Evolutionary conservation across 2,113 vertebrate species (phyloP), one percentile per base, ranked within the genome.

Genomic region (Chrysochloris asiatica): DNA sequence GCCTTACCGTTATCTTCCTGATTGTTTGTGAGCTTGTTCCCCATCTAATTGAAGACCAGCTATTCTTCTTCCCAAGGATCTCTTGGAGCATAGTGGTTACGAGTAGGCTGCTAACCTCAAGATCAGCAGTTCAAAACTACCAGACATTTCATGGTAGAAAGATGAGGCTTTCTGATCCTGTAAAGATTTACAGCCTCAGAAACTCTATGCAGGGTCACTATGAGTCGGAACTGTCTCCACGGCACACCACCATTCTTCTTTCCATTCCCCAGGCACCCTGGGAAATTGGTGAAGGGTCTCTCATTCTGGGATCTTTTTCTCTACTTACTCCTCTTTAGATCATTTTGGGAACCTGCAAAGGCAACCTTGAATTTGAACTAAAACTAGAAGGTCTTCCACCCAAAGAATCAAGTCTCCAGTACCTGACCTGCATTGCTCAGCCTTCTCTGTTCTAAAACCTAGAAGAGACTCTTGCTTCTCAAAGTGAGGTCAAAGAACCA

Each of bases 291-390:
- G 3, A 72, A 50, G 19, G 14, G 3, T 59, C 69, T 22, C 28
- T 52, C 65, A 52, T 54, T 78, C 86, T 59, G 28, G 22, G 38
- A 47, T 9, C 14, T 11, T 13, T 65, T 78, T 63, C 36, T 16
- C 16, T 85, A 16, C 26, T n/a, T n/a, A n/a, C 41, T 54, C 56
- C 79, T 82, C 52, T 47, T 61, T 16, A 69, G 71, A 65, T 82
- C 30, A 30, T 82, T 85, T 73, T 67, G 43, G 36, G 28, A 88
- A 50, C 30, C 43, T 77, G 26, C 6, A 90, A 59, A 77, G 30
- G 30, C 75, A 59, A 45, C 11, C n/a, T 77, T 92, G 73, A 90
- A 82, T 92, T 45, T 92, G 59, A 83, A 84, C 38, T 76, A 28
- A 30, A 77, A 19, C 52, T 84, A 0, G 28, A 75, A 83, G 65